Conservation (phyloP, 2,113 vertebrate species). For the Sciurus niger region DNA sequence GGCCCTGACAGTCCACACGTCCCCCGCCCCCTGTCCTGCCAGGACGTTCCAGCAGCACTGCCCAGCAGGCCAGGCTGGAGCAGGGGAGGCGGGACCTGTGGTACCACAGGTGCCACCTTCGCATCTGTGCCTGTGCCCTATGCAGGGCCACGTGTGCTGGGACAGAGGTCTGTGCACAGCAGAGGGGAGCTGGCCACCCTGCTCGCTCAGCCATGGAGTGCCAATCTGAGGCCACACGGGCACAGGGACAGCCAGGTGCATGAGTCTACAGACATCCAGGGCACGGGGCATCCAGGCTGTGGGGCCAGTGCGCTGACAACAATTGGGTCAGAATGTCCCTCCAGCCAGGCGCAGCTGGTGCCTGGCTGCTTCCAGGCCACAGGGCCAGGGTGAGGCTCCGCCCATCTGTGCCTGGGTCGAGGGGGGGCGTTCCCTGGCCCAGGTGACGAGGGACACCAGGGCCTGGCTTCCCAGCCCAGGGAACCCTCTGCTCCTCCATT, state of each 20-base stretch:
- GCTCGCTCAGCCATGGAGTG: rapidly evolving
- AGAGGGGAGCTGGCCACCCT: too few relatives aligned
- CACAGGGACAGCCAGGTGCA: neutral
- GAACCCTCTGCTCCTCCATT: neutral
- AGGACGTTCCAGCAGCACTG: neutral
- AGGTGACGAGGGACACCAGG: neutral
- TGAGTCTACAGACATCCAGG: neutral
- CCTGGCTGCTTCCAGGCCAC: rapidly evolving
- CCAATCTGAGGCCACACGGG: too few relatives aligned
- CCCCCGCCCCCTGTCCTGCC: neutral
- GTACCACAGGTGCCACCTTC: rapidly evolving
- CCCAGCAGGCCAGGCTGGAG: too few relatives aligned
- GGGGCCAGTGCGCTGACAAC: neutral
- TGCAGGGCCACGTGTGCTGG: rapidly evolving
- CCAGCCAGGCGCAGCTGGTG: neutral
- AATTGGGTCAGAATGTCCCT: neutral
- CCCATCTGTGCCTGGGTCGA: neutral
- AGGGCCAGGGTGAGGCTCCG: neutral
- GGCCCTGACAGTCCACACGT: rapidly evolving
- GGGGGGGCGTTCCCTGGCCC: too few relatives aligned
- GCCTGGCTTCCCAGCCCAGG: neutral
- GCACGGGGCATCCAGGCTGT: rapidly evolving
- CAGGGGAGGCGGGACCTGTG: neutral
- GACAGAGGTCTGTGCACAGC: too few relatives aligned
- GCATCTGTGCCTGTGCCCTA: too few relatives aligned